phyloP scores from a whole-genome alignment of 2,113 vertebrate genomes.

The Polypterus senegalus region DNA sequence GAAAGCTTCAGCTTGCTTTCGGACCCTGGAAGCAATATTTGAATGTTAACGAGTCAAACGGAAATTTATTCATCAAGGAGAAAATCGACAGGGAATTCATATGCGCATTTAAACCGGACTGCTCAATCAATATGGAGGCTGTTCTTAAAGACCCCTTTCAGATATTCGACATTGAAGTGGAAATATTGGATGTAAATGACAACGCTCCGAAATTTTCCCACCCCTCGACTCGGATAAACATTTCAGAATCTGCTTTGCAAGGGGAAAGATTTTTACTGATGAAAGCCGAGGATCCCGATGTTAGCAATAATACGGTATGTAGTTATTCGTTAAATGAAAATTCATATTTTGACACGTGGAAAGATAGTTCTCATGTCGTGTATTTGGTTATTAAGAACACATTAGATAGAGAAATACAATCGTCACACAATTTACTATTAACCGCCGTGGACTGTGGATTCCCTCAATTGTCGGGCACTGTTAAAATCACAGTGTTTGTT shows the following conservation, averaged over 20 bases:
- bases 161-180: conserved; percentile 24
- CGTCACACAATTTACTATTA: conserved; percentile 36
- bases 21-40: conserved; percentile 18
- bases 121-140: conserved; percentile 19
- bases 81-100: conserved; percentile 15
- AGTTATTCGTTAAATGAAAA: conserved; percentile 23
- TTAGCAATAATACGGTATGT: conserved; percentile 40
- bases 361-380: conserved; percentile 24
- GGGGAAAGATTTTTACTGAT: conserved; percentile 22
- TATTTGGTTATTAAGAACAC: conserved; percentile 25
- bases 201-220: conserved; percentile 22
- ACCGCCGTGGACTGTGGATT: conserved; percentile 49
- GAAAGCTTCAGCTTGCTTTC: conserved; percentile 15
- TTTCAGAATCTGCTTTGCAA: conserved; percentile 18
- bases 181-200: conserved; percentile 26
- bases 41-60: conserved; percentile 21
- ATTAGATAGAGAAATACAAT: conserved; percentile 40
- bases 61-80: conserved; percentile 17
- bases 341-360: conserved; percentile 31
- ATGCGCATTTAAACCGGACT: conserved; percentile 1
- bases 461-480: conserved; percentile 37
- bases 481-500: conserved; percentile 40
- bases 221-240: conserved; percentile 16
- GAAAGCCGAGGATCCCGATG: conserved; percentile 23
- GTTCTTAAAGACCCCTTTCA: conserved; percentile 19